phyloP scores from a whole-genome alignment of 1,140 invertebrate genomes.

The Trigoniulus corallinus region DNA sequence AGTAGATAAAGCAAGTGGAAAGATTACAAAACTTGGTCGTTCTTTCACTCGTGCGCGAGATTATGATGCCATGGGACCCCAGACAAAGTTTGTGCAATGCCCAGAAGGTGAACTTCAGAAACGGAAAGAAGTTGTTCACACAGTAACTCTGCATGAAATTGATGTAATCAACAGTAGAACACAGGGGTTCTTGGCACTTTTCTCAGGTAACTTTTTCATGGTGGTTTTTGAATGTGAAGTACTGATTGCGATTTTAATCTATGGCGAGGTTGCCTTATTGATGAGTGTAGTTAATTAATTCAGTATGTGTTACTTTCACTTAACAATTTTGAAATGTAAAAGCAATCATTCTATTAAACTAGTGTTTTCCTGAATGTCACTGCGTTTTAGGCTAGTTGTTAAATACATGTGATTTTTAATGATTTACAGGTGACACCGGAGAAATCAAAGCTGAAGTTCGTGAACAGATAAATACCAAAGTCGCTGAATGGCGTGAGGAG shows the following conservation, averaged over 20 bases:
- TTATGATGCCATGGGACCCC: constrained; percentile 91
- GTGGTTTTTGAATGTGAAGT: constrained; percentile 1
- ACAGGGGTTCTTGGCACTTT: constrained; percentile 92
- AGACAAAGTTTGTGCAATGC: constrained; percentile 84
- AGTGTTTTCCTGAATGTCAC: too few relatives aligned
- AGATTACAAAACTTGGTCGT: constrained; percentile 84
- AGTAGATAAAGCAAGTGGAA: constrained; percentile 94
- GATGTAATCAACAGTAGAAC: constrained; percentile 96
- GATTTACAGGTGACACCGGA: constrained; percentile 70
- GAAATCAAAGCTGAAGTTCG: constrained; percentile 96
- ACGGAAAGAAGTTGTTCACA: constrained; percentile 97
- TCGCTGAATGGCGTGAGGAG: constrained; percentile 96
- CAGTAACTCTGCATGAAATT: constrained; percentile 94
- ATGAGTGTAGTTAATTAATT: too few relatives aligned
- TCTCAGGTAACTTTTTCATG: constrained; percentile 54
- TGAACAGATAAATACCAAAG: constrained; percentile 97
- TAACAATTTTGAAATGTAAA: too few relatives aligned
- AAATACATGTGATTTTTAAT: too few relatives aligned
- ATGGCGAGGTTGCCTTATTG: too few relatives aligned
- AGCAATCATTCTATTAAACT: too few relatives aligned
- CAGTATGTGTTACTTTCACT: too few relatives aligned
- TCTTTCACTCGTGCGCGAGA: constrained; percentile 91
- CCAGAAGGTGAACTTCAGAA: constrained; percentile 98
- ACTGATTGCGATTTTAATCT: too few relatives aligned
- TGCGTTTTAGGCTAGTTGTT: too few relatives aligned